Conservation (phyloP, 2,113 vertebrate genomes). For the Bos taurus region DNA sequence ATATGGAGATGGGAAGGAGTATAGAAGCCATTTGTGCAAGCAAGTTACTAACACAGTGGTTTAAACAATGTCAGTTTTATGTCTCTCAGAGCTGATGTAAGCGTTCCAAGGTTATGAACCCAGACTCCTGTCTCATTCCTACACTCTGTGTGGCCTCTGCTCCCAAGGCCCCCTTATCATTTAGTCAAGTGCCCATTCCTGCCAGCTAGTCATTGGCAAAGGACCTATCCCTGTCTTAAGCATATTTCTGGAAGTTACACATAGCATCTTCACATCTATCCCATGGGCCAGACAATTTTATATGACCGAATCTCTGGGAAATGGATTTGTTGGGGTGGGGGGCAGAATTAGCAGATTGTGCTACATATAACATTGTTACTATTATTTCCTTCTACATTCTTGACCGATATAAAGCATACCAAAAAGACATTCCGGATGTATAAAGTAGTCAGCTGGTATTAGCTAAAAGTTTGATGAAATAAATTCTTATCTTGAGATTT, state of each 20-base stretch:
- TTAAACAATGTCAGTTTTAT: neutral
- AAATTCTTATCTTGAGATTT: neutral
- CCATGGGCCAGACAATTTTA: neutral
- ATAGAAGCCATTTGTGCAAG: neutral
- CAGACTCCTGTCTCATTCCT: neutral
- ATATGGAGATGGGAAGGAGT: neutral
- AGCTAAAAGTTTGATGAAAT: neutral
- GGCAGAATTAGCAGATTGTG: neutral
- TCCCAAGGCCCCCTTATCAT: neutral
- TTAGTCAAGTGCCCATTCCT: neutral
- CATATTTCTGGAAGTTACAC: neutral
- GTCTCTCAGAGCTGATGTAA: neutral
- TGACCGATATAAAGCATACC: neutral
- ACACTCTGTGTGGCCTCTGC: neutral
- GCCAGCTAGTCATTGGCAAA: neutral
- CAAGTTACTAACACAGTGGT: neutral
- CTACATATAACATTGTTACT: too few species aligned
- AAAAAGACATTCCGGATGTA: neutral
- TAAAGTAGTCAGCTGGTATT: neutral
- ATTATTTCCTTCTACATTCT: neutral
- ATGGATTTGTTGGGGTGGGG: neutral
- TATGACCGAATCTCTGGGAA: accelerated
- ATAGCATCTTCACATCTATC: neutral
- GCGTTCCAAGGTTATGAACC: too few species aligned
- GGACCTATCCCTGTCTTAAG: neutral